Evolutionary conservation across 2,113 vertebrate genomes (phyloP), one percentile per base, ranked within the genome.

Genomic region (Ornithorhynchus anatinus): DNA sequence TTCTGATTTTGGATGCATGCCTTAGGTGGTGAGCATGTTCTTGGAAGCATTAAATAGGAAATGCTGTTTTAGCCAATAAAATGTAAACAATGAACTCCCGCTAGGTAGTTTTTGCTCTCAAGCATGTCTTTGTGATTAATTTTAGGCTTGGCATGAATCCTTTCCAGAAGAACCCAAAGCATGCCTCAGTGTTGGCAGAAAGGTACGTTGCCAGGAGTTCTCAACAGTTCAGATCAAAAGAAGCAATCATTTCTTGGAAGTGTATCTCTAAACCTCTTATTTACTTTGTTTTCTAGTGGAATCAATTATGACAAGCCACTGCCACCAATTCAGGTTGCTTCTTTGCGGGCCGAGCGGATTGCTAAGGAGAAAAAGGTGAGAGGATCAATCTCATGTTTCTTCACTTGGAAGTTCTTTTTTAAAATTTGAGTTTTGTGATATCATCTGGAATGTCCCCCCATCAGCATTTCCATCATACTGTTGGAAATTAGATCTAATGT

Each of bases 141-240:
- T 84, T 67, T 86, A 98, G 96, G 37, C 91, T 97, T 29, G 96
- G 96, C 58, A 96, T 97, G 96, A 97, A 98, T 88, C 95, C 96
- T 16, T 97, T 98, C 89, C 96, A 98, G 93, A 97, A 98, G 92
- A 97, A 98, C 82, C 96, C 96, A 45, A 97, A 97, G 76, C 96
- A 97, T 47, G 96, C 96, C 1, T 96, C 96, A 0, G 96, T 98
- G 58, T 89, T 97, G 54, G 88, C 96, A 73, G 96, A 97, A 90
- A 97, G 96, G 96, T 97, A 44, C 78, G 85, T 6, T 2, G 9
- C 50, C 8, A 12, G 19, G 5, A 20, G 0, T 47, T 57, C 39
- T 59, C 35, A 11, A 25, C 75, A 23, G 20, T 27, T 17, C 16
- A 16, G 13, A 4, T 22, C 17, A 35, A 3, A 56, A 35, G 11